Conservation (phyloP, 2,888 invertebrate species). For the Oscheius sp. region DNA sequence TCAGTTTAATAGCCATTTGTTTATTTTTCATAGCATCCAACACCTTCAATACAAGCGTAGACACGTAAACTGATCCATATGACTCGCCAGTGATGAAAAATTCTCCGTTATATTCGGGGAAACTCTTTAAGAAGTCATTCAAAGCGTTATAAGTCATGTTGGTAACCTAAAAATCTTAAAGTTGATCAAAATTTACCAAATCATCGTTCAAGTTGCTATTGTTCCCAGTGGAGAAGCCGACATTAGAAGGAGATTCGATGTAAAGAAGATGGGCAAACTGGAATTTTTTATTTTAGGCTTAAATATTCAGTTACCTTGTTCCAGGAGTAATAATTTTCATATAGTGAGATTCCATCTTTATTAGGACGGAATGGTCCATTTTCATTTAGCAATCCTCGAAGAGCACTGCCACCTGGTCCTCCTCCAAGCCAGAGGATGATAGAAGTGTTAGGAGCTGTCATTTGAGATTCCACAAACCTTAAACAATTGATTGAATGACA, state of each 20-base stretch:
- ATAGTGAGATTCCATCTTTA: slow-evolving; percentile 62
- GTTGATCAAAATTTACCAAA: slow-evolving; percentile 17
- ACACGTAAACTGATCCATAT: slow-evolving; percentile 72
- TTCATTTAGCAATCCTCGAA: slow-evolving; percentile 71
- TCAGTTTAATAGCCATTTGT: slow-evolving; percentile 41
- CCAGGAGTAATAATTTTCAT: slow-evolving; percentile 68
- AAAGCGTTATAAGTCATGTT: slow-evolving; percentile 72
- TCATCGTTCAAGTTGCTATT: slow-evolving; percentile 54
- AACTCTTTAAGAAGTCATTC: slow-evolving; percentile 72
- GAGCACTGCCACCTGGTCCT: slow-evolving; percentile 54
- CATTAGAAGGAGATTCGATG: slow-evolving; percentile 74
- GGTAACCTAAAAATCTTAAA: slow-evolving; percentile 67
- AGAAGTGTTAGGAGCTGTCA: slow-evolving; percentile 66
- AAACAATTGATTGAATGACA: too few species aligned
- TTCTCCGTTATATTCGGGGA: slow-evolving; percentile 72
- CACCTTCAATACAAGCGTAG: slow-evolving; percentile 60
- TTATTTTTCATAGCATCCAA: slow-evolving; percentile 39
- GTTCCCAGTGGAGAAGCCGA: slow-evolving; percentile 74
- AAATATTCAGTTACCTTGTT: slow-evolving; percentile 66
- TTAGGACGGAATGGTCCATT: slow-evolving; percentile 72
- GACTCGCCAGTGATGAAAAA: slow-evolving; percentile 70
- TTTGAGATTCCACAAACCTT: slow-evolving; percentile 72
- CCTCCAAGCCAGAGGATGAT: slow-evolving; percentile 67
- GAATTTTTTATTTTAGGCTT: slow-evolving; percentile 11
- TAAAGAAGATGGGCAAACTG: slow-evolving; percentile 73